Evolutionary conservation across 2,797 vertebrate genomes (phyloP), one percentile per base, ranked within the genome.

Genomic region (Ataeniobius toweri): DNA sequence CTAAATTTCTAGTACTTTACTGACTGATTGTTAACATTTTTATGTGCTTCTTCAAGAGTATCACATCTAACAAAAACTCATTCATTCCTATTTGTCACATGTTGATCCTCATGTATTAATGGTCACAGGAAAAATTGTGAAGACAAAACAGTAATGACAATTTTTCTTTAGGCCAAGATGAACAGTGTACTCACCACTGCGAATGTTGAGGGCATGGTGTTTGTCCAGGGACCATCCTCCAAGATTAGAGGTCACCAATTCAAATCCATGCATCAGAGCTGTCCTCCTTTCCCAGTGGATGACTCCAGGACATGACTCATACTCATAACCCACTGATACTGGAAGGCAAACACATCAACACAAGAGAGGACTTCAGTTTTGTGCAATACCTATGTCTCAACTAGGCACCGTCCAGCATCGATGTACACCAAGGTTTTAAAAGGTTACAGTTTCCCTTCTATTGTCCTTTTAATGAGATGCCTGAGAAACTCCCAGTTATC

Each of bases 261-360:
- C 97, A 90, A 98, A 99, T 58, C 97, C 98, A 91, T 98, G 98
- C 92, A 99, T 95, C 86, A 96, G 90, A 24, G 97, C 96, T 0
- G 96, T 98, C 88, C 98, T 97, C 92, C 95, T 96, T 93, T 99
- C 97, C 98, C 92, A 99, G 82, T 98, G 95, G 89, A 99, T 93
- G 69, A 97, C 93, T 39, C 96, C 96, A 14, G 97, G 96, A 87
- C 98, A 99, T 0, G 94, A 94, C 91, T 99, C 98, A 59, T 98
- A 99, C 92, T 99, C 98, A 71, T 99, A 99, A 85, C 98, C 98
- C 26, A 99, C 97, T 0, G 97, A 96, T 36, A 99, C 98, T 99
- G 95, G 63, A 87, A 91, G 0, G 8, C 51, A 88, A 75, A 84
- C 26, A 76, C 18, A 81, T 1, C 53, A 28, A 61, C 36, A 74